phyloP scores from a whole-genome alignment of 2,888 invertebrate species.

The Ganaspis brasiliensis region DNA sequence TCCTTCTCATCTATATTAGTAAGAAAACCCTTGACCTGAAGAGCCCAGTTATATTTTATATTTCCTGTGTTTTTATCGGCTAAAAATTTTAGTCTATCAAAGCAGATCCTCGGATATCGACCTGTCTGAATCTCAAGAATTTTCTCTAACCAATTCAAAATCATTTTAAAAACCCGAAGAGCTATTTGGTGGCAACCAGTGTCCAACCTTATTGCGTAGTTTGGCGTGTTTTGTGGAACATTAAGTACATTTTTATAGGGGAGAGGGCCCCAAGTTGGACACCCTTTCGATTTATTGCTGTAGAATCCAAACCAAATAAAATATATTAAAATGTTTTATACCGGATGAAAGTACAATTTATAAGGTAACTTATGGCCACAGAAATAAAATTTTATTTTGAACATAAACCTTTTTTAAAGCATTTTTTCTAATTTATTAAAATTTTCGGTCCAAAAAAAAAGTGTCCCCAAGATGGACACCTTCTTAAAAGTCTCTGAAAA shows the following conservation, averaged over 20 bases:
- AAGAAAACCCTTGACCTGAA: background rate
- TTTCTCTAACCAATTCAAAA: slow-evolving; percentile 9
- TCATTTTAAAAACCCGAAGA: background rate
- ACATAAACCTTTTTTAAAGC: too few species aligned
- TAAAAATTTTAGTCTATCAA: background rate
- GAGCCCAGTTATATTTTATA: background rate
- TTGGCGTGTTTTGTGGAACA: background rate
- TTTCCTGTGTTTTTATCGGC: background rate
- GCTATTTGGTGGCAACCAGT: background rate
- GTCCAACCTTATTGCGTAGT: background rate
- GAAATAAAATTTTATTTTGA: too few species aligned
- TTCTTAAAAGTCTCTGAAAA: too few species aligned
- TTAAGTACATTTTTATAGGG: slow-evolving; percentile 1
- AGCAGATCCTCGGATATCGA: background rate
- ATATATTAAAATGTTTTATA: too few species aligned
- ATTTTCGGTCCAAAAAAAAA: too few species aligned
- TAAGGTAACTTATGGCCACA: too few species aligned
- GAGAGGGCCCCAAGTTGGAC: too few species aligned
- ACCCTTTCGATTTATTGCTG: too few species aligned
- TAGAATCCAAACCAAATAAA: too few species aligned
- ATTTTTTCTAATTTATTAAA: too few species aligned
- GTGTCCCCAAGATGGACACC: too few species aligned
- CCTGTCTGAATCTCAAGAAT: background rate
- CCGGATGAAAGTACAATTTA: background rate
- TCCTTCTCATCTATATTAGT: background rate